Conservation (phyloP, 2,797 vertebrate genomes). For the Scyliorhinus canicula region DNA sequence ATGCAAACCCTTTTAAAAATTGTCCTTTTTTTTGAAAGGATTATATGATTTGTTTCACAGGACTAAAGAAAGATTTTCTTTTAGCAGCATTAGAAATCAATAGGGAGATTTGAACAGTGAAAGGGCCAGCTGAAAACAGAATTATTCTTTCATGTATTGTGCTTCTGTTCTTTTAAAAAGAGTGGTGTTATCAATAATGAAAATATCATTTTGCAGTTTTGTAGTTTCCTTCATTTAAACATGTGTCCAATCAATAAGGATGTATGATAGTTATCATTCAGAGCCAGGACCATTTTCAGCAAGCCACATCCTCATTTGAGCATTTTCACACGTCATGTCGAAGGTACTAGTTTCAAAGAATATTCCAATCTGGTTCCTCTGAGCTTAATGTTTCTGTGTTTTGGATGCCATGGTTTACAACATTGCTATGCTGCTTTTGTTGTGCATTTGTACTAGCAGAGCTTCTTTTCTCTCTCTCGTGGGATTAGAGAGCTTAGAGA, state of each 20-base stretch:
- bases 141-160: slow-evolving; percentile 1
- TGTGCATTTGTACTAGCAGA: not conserved
- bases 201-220: not conserved
- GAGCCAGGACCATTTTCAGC: not conserved
- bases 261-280: not conserved
- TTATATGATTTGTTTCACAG: slow-evolving; percentile 33
- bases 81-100: slow-evolving; percentile 32
- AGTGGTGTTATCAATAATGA: not conserved
- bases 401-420: slow-evolving; percentile 25
- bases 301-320: slow-evolving; percentile 13
- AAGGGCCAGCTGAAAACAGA: slow-evolving; percentile 24
- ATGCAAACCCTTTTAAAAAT: slow-evolving; percentile 24
- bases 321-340: slow-evolving; percentile 34
- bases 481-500: not conserved
- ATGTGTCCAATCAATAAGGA: slow-evolving; percentile 7
- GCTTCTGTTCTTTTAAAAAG: not conserved
- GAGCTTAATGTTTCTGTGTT: not conserved
- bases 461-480: not conserved
- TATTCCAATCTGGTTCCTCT: not conserved
- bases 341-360: slow-evolving; percentile 37
- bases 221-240: slow-evolving; percentile 14
- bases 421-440: not conserved
- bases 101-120: slow-evolving; percentile 1
- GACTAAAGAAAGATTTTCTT: slow-evolving; percentile 14
- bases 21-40: slow-evolving; percentile 26